Percentiles rank a stretch among this genome's conserved stretches.
phyloP scores from a whole-genome alignment of 2,888 invertebrate genomes.

The Sphaeridia pumilis region DNA sequence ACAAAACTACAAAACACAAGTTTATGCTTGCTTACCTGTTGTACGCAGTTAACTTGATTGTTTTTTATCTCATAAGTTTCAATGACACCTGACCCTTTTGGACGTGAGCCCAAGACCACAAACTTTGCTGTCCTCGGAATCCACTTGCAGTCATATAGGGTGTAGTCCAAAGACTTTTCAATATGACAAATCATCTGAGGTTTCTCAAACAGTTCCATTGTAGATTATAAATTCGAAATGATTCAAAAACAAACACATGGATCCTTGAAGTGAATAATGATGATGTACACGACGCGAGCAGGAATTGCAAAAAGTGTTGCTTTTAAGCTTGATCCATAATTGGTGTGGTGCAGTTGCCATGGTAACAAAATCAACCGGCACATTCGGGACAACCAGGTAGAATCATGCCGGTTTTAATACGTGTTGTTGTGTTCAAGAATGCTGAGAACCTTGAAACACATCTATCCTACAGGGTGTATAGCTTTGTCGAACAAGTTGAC shows the following conservation, averaged over 20 bases:
- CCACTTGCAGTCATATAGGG: slow-evolving; percentile 89
- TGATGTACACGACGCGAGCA: too few species aligned
- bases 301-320: too few species aligned
- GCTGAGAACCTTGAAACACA: neutral
- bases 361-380: too few species aligned
- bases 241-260: neutral
- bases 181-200: slow-evolving; percentile 83
- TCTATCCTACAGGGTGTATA: slow-evolving; percentile 6
- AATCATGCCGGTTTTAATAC: too few species aligned
- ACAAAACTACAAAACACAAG: slow-evolving; percentile 2
- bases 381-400: too few species aligned
- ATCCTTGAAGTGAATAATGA: too few species aligned
- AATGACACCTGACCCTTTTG: slow-evolving; percentile 72
- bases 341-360: too few species aligned
- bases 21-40: slow-evolving; percentile 44
- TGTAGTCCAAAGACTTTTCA: slow-evolving; percentile 69
- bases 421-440: too few species aligned
- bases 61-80: slow-evolving; percentile 67
- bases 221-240: neutral
- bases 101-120: slow-evolving; percentile 70
- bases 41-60: slow-evolving; percentile 57
- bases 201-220: slow-evolving; percentile 50
- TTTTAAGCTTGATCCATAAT: too few species aligned
- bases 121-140: slow-evolving; percentile 89
- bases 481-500: slow-evolving; percentile 17